Percentiles rank a stretch among this genome's conserved stretches.
phyloP scores from a whole-genome alignment of 2,113 vertebrate genomes.

The Narcine bancroftii region DNA sequence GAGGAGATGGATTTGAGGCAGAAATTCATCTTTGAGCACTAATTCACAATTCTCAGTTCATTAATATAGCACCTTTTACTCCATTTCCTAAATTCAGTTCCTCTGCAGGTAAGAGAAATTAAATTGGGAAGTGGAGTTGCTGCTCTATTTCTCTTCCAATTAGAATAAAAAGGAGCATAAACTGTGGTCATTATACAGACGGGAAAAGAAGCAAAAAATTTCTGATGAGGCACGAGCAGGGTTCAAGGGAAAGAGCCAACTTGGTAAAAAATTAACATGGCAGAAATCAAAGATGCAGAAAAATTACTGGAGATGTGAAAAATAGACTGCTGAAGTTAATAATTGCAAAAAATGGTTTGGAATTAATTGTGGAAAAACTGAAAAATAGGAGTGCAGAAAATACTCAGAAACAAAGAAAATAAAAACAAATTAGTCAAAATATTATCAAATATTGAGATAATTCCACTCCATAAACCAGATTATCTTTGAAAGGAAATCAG shows the following conservation, averaged over 20 bases:
- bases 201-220: not conserved
- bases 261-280: not conserved
- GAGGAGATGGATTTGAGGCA: not conserved
- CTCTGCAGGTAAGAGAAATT: no score
- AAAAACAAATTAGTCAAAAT: not conserved
- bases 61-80: no score
- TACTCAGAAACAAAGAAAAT: not conserved
- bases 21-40: no score
- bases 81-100: no score
- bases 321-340: not conserved
- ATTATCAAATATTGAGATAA: not conserved
- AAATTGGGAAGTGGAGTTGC: no score
- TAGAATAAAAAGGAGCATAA: not conserved
- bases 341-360: not conserved
- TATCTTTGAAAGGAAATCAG: conserved; percentile 7
- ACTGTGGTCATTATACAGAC: not conserved
- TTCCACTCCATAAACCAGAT: not conserved
- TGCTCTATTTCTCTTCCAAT: no score
- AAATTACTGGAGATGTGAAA: not conserved
- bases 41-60: no score
- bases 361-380: not conserved
- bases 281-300: not conserved
- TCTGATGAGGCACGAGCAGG: not conserved
- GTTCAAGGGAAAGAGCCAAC: not conserved
- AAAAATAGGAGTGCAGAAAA: not conserved